Base-by-base conservation (phyloP, 2,797 vertebrate species). In the Spheniscus humboldti region DNA sequence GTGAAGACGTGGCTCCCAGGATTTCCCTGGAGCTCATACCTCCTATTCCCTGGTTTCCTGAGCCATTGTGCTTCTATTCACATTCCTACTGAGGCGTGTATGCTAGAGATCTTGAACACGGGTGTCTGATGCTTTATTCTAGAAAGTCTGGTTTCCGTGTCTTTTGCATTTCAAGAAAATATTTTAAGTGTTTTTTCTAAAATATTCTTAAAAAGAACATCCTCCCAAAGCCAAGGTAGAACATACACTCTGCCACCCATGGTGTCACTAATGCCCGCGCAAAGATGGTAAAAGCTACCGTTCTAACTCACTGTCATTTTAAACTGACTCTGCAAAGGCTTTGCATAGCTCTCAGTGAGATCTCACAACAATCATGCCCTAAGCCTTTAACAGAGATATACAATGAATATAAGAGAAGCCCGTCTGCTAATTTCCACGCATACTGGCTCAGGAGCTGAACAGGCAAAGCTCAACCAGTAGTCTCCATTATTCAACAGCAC, bases 111-210 rank as follows among this genome's bases (percentile, higher is more conserved):
- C 39, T 55, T 35, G 27, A 94, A 37, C 37, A 39, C 1, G 4
- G 15, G 10, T 53, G 33, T 16, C 48, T 83, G 33, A 31, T 60
- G 18, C 28, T 86, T 81, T 69, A 31, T n/a, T 57, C 53, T 68
- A 43, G 20, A 30, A 77, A 83, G 35, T 59, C 31, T 66, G 18
- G 28, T 76, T 92, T 87, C 57, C 45, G 27, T 27, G 13, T 14
- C 64, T 89, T 95, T 72, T 79, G n/a, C 74, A 80, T 94, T 95
- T 90, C 72, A 90, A 75, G 53, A 71, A 91, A 85, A 57, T 79
- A 56, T 74, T 95, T 88, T 23, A 90, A 84, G 59, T 50, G 4
- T 50, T 59, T 47, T 57, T 63, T 39, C 23, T 50, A 25, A 18
- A 52, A 9, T 19, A 64, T 41, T 85, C 52, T 64, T 81, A 59